Conservation (phyloP, 1,140 invertebrate species). For the Subanguina moxae region DNA sequence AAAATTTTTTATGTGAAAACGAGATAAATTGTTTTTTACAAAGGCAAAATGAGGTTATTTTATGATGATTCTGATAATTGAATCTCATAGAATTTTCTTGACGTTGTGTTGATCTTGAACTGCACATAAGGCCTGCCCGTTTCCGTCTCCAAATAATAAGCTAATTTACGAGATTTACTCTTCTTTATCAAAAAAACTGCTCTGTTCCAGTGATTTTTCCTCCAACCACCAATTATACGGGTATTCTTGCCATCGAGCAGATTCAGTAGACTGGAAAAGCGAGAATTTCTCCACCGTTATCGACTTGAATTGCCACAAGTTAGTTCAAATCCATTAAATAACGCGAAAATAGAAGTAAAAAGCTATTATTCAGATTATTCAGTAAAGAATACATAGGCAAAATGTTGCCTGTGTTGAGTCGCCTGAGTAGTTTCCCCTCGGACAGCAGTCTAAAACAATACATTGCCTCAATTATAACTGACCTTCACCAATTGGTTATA, state of each 20-base stretch:
- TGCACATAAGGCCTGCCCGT: too few species aligned
- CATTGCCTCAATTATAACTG: constrained; percentile 23
- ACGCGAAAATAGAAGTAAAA: too few species aligned
- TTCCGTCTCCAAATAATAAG: too few species aligned
- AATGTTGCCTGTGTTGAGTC: constrained; percentile 22
- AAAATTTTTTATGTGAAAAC: too few species aligned
- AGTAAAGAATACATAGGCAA: constrained; percentile 28
- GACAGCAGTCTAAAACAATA: constrained; percentile 21
- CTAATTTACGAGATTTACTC: too few species aligned
- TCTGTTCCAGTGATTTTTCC: constrained; percentile 8
- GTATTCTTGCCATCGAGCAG: constrained; percentile 21
- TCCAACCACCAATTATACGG: constrained; percentile 25
- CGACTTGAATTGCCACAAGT: constrained; percentile 36
- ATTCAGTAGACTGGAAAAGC: background rate
- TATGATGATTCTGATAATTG: too few species aligned
- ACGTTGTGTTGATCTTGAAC: too few species aligned
- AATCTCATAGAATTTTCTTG: too few species aligned
- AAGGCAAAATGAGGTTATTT: too few species aligned
- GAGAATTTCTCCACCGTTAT: constrained; percentile 14
- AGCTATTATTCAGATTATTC: background rate
- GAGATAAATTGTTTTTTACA: too few species aligned
- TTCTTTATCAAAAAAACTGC: background rate
- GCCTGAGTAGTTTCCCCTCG: constrained; percentile 28
- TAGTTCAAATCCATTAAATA: constrained; percentile 7
- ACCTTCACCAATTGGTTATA: constrained; percentile 25